Base-by-base conservation (phyloP, 2,113 vertebrate genomes). In the Chaenogobius annularis region DNA sequence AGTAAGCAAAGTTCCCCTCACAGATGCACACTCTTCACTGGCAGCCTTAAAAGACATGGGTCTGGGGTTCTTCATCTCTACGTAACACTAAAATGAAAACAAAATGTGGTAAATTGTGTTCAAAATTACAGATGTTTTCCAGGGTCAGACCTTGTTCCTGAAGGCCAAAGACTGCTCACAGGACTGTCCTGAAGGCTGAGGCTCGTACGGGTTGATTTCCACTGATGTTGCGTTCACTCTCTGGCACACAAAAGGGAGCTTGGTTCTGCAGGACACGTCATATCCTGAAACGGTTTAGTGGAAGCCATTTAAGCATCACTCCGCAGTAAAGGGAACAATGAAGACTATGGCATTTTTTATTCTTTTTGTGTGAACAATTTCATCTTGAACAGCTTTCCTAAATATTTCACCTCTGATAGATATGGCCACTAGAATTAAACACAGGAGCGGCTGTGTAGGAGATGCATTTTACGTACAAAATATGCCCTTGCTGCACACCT, bases 171-270 rank as follows among this genome's bases (percentile, higher is more conserved):
- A 93, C 1, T 83, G 79, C 43, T 79, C 92, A 76, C 98, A 98
- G 0, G 89, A 83, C 67, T 74, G 80, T 67, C 90, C 89, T 8
- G 61, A 75, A 23, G 92, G 88, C 0, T 65, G 85, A 47, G 93
- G 89, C 69, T 90, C 90, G 81, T 90, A 86, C 59, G 92, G 91
- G 0, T 92, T 89, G 48, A 71, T 93, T 86, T 98, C 97, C 72
- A 96, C 85, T 22, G 93, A 91, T 17, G 97, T 96, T 61, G 90
- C 68, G 72, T 96, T 97, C 48, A 94, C 78, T 75, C 87, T 96
- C 90, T 97, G 95, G 80, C 97, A 99, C 79, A 98, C 90, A 81
- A 99, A 98, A 0, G 96, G 91, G 70, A 95, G 88, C 13, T 5
- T 62, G 20, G 55, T 63, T 7, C 19, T 40, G 52, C 93, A 94